phyloP scores from a whole-genome alignment of 64 coral and sea anemone species.

The Montipora foliosa region DNA sequence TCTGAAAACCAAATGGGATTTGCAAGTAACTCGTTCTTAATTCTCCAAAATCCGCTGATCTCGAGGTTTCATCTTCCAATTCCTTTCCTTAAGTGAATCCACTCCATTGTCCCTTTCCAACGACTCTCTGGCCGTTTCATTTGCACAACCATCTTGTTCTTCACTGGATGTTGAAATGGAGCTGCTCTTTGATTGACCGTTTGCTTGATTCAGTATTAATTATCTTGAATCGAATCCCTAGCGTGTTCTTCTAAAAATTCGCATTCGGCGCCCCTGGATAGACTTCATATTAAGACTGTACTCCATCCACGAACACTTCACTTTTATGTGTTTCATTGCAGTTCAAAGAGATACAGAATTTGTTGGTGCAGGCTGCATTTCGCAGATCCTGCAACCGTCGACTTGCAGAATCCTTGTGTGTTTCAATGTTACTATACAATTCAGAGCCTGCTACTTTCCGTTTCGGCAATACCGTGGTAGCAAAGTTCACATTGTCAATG shows the following conservation, averaged over 20 bases:
- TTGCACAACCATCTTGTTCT: background rate
- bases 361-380: no score
- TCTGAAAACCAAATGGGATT: constrained; percentile 91
- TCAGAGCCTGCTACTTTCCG: no score
- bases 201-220: background rate
- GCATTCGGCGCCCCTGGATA: no score
- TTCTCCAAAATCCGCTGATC: background rate
- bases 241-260: background rate
- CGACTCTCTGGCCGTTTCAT: background rate
- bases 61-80: background rate
- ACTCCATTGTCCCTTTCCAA: background rate
- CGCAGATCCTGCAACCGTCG: no score
- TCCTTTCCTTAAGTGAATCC: background rate
- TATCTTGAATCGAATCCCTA: background rate
- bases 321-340: no score
- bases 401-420: no score
- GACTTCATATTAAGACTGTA: no score
- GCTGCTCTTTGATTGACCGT: background rate
- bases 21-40: constrained; percentile 77
- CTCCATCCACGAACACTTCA: no score
- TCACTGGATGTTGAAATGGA: no score
- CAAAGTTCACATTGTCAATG: background rate
- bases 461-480: background rate
- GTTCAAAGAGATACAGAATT: no score
- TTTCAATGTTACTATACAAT: no score